Conservation (phyloP, 2,113 vertebrate genomes). For the Protomyctophum bolini region DNA sequence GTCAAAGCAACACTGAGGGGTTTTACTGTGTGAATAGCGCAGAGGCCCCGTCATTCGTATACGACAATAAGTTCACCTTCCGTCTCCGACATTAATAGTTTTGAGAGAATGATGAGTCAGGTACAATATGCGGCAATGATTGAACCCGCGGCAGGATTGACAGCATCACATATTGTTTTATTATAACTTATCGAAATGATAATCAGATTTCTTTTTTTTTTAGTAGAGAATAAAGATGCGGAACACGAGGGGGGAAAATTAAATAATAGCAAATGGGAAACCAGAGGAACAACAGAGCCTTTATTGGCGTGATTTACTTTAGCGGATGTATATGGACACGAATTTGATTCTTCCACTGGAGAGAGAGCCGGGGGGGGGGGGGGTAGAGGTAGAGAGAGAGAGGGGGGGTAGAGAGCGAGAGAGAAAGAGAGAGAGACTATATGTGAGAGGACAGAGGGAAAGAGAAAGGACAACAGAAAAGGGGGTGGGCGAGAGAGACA, state of each 20-base stretch:
- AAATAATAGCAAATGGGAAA: conserved; percentile 13
- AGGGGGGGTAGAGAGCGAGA: neutral
- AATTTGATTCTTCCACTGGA: conserved; percentile 56
- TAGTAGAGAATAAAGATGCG: conserved; percentile 5
- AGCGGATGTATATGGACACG: conserved; percentile 45
- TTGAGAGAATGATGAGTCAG: conserved; percentile 67
- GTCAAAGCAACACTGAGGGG: too few species aligned
- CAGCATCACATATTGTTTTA: conserved; percentile 15
- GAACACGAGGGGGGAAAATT: conserved; percentile 1
- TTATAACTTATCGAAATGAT: conserved; percentile 10
- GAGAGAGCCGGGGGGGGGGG: conserved; percentile 32
- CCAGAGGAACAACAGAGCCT: neutral
- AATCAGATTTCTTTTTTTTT: neutral
- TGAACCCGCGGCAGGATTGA: conserved; percentile 15
- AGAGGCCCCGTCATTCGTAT: conserved; percentile 49
- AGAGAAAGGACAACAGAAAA: conserved; percentile 32
- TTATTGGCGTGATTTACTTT: conserved; percentile 41
- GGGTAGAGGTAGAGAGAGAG: neutral
- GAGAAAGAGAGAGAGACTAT: neutral
- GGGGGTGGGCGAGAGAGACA: conserved; percentile 23
- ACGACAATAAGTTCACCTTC: conserved; percentile 52
- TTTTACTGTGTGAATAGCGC: neutral
- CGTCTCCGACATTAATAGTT: conserved; percentile 51
- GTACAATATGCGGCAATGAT: conserved; percentile 37
- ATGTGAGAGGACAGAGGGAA: neutral